Base-by-base conservation (phyloP, 2,888 invertebrate species). In the Balanococcus diminutus region DNA sequence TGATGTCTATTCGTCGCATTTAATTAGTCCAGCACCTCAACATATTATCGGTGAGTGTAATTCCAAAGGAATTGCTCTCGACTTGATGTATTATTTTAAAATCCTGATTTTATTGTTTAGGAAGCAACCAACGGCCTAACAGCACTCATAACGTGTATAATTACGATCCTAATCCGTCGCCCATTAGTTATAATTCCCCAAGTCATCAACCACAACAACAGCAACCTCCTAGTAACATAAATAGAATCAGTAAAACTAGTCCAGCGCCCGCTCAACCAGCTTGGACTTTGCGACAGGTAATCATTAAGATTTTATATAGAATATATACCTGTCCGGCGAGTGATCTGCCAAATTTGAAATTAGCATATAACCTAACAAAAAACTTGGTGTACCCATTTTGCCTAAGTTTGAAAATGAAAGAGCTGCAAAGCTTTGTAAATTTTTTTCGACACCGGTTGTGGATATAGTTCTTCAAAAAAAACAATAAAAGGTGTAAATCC, bases 91-190 rank as follows among this genome's bases (percentile, higher is more conserved):
- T 46, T 72, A 87, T 81, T 86, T 87, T 72, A 36, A 82, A 2
- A 28, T 82, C 39, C 86, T 2, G 61, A 25, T 85, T 86, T 6
- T 79, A 4, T n/a, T 82, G 8, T 22, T 11, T 28, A 83, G 81
- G 51, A 72, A 84, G 82, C 46, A 79, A 83, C 88, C 92, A 93
- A 87, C 91, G 94, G 88, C 93, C 94, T 36, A 92, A 92, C 84
- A 94, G 94, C 88, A 92, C 93, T 83, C 94, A 94, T 89, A 93
- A 93, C 88, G 92, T 94, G 28, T 94, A 94, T 89, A 93, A 92
- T 84, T 96, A 95, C 88, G 96, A 95, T 90, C 92, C 95, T 42
- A 95, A 94, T 86, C 93, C 94, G 84, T 95, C 95, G 28, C 95
- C 94, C 61, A 92, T 92, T 88, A 92, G 91, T 82, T 93, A 92